A percentile compares a stretch with the other conserved stretches of the same genome.
phyloP scores from a whole-genome alignment of 2,888 invertebrate genomes.

The Cantharis rufa region DNA sequence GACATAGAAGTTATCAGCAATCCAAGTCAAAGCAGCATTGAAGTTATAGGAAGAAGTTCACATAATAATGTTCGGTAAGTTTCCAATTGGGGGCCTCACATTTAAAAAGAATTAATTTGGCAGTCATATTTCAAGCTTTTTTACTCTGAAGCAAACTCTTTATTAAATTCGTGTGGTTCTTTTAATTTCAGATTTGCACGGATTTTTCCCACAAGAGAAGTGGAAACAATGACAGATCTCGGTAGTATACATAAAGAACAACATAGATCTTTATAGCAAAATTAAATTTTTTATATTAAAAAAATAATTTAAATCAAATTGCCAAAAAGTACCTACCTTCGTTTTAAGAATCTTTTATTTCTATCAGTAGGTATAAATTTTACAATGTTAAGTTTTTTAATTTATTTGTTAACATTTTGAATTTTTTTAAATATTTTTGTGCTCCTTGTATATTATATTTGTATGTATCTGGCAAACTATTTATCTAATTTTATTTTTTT shows the following conservation, averaged over 20 bases:
- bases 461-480: neutral
- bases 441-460: neutral
- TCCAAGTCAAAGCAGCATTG: constrained; percentile 73
- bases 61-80: neutral
- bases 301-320: neutral
- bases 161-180: neutral
- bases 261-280: constrained; percentile 32
- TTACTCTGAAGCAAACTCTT: neutral
- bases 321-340: neutral
- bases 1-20: constrained; percentile 73
- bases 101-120: too few species aligned
- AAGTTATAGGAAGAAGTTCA: constrained; percentile 57
- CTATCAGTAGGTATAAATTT: neutral
- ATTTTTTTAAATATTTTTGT: neutral
- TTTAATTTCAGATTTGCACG: constrained; percentile 14
- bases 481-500: neutral
- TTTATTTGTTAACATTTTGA: neutral
- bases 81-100: neutral
- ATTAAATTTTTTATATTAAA: neutral
- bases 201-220: constrained; percentile 24
- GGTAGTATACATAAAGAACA: constrained; percentile 26
- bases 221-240: constrained; percentile 31
- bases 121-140: too few species aligned
- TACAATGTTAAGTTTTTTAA: neutral
- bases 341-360: neutral